A percentile compares a stretch with the other conserved stretches of the same genome.
phyloP scores from a whole-genome alignment of 2,797 vertebrate species.

The Myiothlypis coronata region DNA sequence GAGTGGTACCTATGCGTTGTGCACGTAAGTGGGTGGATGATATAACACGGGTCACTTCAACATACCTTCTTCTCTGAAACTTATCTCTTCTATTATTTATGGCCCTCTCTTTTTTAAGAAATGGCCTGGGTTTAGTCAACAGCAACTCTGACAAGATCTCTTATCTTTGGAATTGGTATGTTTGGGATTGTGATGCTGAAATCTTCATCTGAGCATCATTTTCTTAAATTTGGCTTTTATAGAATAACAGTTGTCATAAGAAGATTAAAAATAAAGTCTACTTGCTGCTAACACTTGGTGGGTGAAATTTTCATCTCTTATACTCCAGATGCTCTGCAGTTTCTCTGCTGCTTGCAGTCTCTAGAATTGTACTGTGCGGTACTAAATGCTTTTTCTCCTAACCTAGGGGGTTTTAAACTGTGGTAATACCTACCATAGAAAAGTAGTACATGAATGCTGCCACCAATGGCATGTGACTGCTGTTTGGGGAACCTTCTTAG shows the following conservation, averaged over 20 bases:
- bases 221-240: constrained; percentile 51
- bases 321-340: constrained; percentile 22
- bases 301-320: constrained; percentile 35
- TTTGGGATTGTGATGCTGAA: constrained; percentile 6
- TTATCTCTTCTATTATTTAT: not conserved
- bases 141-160: not conserved
- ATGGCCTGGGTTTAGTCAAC: not conserved
- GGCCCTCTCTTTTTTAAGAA: not conserved
- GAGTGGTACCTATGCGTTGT: not conserved
- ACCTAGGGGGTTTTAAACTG: not conserved
- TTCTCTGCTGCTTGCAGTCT: not conserved
- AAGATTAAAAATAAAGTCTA: constrained; percentile 55
- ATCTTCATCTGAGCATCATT: constrained; percentile 33
- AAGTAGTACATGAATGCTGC: not conserved
- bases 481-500: not conserved
- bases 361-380: not conserved
- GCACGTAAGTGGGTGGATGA: not conserved
- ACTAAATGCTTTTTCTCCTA: not conserved
- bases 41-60: not conserved
- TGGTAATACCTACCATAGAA: not conserved
- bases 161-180: not conserved
- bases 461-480: not conserved
- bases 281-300: constrained; percentile 42
- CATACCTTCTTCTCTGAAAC: not conserved
- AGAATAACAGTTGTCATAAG: constrained; percentile 53